These are phyloP conservation scores for Patiria miniata DNA, from an alignment of 35 echinoderm and acorn worm genomes.

Conservation along the genomic window DNA sequence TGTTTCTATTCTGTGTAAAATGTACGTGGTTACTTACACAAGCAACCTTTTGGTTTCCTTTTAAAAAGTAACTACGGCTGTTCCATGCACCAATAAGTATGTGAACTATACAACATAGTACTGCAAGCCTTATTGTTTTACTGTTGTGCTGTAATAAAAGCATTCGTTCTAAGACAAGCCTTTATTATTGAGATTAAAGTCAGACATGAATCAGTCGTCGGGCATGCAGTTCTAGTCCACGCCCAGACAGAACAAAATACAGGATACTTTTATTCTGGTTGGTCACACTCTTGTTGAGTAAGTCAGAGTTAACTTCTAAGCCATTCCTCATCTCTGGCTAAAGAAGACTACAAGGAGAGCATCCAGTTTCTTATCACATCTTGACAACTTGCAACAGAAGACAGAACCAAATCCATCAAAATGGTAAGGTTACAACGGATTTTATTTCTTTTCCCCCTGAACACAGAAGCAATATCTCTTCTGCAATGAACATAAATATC, in stretches of 20 bases:
- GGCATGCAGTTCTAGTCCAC: neutral
- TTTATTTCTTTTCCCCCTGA: no score
- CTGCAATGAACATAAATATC: no score
- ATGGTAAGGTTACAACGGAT: neutral
- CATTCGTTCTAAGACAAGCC: no score
- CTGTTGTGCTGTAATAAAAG: no score
- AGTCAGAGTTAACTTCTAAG: neutral
- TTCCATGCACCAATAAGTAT: neutral
- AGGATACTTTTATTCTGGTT: neutral
- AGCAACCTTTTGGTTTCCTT: conserved; percentile 21
- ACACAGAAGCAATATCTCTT: no score
- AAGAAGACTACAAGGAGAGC: neutral
- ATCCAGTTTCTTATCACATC: neutral
- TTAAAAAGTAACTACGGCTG: neutral
- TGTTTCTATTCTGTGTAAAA: neutral
- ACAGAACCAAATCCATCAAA: neutral
- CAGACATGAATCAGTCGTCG: neutral
- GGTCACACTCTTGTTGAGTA: neutral
- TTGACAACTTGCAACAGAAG: neutral
- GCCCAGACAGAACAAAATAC: neutral
- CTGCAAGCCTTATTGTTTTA: no score
- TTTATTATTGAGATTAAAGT: no score
- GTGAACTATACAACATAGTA: no score
- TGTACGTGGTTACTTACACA: no score
- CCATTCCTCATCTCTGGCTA: conserved; percentile 6